Conservation (phyloP, 2,113 vertebrate species). For the Marcusenius ussheri region DNA sequence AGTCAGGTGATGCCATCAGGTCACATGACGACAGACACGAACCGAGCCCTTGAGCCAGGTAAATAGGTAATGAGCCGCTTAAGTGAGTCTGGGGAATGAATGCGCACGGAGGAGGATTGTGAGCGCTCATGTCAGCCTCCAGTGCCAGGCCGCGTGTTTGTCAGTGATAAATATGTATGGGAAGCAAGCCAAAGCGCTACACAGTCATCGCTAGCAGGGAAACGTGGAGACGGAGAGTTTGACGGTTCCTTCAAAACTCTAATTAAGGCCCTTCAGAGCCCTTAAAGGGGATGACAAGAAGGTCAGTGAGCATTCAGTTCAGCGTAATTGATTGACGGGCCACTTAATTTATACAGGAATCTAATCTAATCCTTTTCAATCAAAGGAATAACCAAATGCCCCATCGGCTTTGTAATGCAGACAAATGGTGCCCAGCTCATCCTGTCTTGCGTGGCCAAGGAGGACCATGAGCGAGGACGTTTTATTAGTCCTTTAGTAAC, state of each 20-base stretch:
- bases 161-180: constrained; percentile 29
- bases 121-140: not conserved
- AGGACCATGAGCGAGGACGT: constrained; percentile 9
- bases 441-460: not conserved
- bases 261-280: constrained; percentile 32
- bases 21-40: not conserved
- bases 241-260: constrained; percentile 18
- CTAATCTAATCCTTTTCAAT: constrained; percentile 34
- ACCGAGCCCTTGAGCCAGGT: not conserved
- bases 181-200: constrained; percentile 24
- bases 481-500: constrained; percentile 17
- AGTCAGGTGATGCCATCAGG: not conserved
- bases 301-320: constrained; percentile 33
- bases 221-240: constrained; percentile 18
- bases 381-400: constrained; percentile 19
- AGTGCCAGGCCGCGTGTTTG: not conserved
- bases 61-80: not conserved
- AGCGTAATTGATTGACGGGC: constrained; percentile 36
- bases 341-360: constrained; percentile 35
- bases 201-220: constrained; percentile 7
- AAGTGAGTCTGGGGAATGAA: not conserved
- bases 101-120: not conserved
- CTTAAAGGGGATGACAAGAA: constrained; percentile 32
- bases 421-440: constrained; percentile 20
- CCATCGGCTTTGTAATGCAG: constrained; percentile 5